Base-by-base conservation (phyloP, 2,888 invertebrate genomes). In the Noctua janthina region DNA sequence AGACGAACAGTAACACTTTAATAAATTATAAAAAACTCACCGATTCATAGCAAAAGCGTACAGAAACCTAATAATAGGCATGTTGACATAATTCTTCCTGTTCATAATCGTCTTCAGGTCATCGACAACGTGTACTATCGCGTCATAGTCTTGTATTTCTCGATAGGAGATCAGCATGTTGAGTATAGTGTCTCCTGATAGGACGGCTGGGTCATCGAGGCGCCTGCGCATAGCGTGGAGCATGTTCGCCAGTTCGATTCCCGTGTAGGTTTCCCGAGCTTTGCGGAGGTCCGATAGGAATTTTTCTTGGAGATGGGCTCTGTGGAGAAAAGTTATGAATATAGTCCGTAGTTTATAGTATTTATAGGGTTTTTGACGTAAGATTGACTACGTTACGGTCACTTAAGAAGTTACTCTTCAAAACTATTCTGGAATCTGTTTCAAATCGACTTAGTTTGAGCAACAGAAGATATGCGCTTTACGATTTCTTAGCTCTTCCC, bases 1-100 rank as follows among this genome's bases (percentile, higher is more conserved):
- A 23, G 20, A 2, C 20, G 20, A 20, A 54, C 54, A 51, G 56
- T n/a, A 59, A 59, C 10, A 56, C 5, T 29, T 43, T 43, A 35
- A n/a, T 7, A 49, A 66, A 69, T 5, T 39, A 39, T 39, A 39
- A 69, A 56, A 69, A 83, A 90, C 94, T 93, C 90, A 98, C 98
- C 98, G 97, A 96, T 99, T 99, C 87, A 99, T 97, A 51, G 99
- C 99, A 95, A 99, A 99, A 3, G 99, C 99, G 95, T 99, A 99
- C 90, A 99, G 97, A 94, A 99, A 99, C 94, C 98, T 98, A 92
- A 99, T 99, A 86, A 99, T 98, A 29, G 98, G 98, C 83, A 99
- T 99, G 92, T 98, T 98, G 54, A 99, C 98, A 93, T 98, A 99
- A 94, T 98, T 98, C 92, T 98, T 98, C 85, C 99, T 98, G 90